Evolutionary conservation across 2,797 vertebrate genomes (phyloP).

Genomic region (Crocidura indochinensis): DNA sequence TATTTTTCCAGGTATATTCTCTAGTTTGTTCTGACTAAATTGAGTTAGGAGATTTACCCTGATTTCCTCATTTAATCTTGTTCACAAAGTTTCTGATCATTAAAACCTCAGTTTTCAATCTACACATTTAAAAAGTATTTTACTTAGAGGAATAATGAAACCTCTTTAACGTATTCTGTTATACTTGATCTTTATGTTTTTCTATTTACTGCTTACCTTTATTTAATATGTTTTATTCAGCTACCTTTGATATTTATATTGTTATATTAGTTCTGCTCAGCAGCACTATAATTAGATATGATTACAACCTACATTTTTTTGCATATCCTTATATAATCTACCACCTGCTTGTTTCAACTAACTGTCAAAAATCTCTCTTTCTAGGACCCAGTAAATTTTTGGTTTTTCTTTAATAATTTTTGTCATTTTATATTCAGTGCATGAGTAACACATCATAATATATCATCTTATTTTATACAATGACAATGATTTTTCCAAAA

Average conservation of each 20-base stretch:
- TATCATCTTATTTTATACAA: no score
- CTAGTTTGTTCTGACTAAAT: conserved; percentile 5
- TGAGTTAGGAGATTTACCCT: not conserved
- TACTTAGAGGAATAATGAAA: not conserved
- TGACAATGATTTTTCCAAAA: no score
- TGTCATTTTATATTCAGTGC: no score
- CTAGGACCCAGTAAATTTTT: no score
- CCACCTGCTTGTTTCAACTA: no score
- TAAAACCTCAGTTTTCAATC: conserved; percentile 43
- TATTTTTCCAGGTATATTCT: not conserved
- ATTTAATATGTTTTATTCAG: not conserved
- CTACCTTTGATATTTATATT: not conserved
- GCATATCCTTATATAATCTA: not conserved
- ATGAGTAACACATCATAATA: no score
- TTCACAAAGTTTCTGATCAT: not conserved
- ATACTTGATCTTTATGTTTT: not conserved
- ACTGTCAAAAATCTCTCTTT: no score
- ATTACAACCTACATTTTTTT: not conserved
- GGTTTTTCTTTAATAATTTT: no score
- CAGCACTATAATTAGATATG: not conserved
- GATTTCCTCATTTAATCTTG: not conserved
- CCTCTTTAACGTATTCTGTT: not conserved
- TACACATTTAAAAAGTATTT: not conserved
- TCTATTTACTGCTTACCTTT: not conserved
- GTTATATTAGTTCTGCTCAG: not conserved